Evolutionary conservation across 1,140 invertebrate genomes (phyloP).

Genomic region (Calephelis nemesis): DNA sequence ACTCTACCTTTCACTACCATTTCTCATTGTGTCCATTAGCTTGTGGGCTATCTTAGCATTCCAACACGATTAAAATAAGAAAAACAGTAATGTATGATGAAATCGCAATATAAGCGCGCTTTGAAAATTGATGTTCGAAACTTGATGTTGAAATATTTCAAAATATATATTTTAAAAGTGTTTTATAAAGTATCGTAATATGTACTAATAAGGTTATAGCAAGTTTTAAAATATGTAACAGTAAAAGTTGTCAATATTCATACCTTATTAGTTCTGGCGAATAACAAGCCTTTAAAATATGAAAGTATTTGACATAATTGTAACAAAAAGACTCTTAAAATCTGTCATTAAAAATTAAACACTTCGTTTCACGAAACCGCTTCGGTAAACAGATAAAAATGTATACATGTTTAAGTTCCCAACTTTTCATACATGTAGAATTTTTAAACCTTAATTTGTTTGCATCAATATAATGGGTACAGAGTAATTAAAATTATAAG

Average conservation of each 20-base stretch:
- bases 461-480: too few species aligned
- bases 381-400: too few species aligned
- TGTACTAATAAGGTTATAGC: background rate
- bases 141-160: slow-evolving; percentile 11
- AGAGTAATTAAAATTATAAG: too few species aligned
- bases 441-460: too few species aligned
- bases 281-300: background rate
- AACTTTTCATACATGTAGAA: too few species aligned
- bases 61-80: slow-evolving; percentile 12
- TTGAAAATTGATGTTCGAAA: slow-evolving; percentile 3
- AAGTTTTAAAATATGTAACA: slow-evolving; percentile 10
- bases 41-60: slow-evolving; percentile 27
- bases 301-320: background rate
- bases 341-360: too few species aligned
- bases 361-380: too few species aligned
- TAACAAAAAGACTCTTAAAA: too few species aligned
- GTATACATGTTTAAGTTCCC: too few species aligned
- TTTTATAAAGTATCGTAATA: background rate
- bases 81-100: slow-evolving; percentile 14
- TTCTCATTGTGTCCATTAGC: slow-evolving; percentile 51
- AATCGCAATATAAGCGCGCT: background rate
- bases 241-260: background rate
- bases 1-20: slow-evolving; percentile 68
- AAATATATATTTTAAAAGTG: slow-evolving; percentile 1
- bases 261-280: background rate